Evolutionary conservation across 2,113 vertebrate genomes (phyloP), one percentile per base, ranked within the genome.

Genomic region (Alethe diademata): DNA sequence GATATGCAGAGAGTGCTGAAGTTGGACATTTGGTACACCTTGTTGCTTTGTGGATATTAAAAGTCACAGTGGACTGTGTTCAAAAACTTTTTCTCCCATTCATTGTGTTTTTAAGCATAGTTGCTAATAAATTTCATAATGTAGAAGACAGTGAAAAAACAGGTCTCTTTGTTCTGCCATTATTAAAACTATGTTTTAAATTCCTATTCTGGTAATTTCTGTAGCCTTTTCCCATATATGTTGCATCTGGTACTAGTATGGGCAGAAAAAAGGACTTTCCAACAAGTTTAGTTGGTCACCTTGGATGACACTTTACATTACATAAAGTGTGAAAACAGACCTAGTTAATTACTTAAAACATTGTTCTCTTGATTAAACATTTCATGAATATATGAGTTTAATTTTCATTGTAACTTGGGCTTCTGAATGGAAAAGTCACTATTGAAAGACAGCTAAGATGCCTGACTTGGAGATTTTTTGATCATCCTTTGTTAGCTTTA

Each of bases 401-500:
- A 65, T 82, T 85, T 96, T 79, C 50, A 45, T 35, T 79, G 57
- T 29, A 71, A 64, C 20, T 86, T 60, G 14, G 38, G 50, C 24
- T 91, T 86, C 86, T 84, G 56, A 86, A 86, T 71, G 33, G 64
- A 88, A 82, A 88, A 88, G 19, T 64, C 38, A 62, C 36, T 79
- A 65, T 7, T 76, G 40, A 73, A 91, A 92, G 81, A 57, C 25
- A 60, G 20, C 28, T 85, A 79, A 81, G 58, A 87, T 75, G n/a
- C 19, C 42, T 85, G 51, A 84, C 56, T 85, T 82, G 28, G n/a
- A 23, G 54, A 33, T 54, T 88, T 94, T 86, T 73, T 76, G 4
- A 70, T 88, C 51, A 79, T 85, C 67, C 36, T 93, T 88, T 86
- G 67, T 92, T 88, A 94, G 38, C 33, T 83, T 79, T 92, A 80